phyloP scores from a whole-genome alignment of 1,140 invertebrate species.

The Pogonus chalceus region DNA sequence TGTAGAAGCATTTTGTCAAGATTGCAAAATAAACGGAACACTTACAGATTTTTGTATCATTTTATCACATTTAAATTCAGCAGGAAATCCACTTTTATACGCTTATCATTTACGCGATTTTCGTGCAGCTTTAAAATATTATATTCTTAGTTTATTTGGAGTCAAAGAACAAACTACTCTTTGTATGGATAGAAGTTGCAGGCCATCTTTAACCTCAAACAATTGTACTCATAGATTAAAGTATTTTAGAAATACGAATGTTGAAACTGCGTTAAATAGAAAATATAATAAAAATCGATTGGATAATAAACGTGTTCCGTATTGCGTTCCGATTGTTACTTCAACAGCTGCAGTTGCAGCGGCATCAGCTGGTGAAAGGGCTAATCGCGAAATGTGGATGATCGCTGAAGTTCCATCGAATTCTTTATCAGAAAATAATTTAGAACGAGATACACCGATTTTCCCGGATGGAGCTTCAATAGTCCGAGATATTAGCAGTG shows the following conservation, averaged over 20 bases:
- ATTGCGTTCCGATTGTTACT: not conserved
- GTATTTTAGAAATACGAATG: conserved; percentile 24
- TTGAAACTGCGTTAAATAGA: not conserved
- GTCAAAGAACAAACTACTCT: conserved; percentile 17
- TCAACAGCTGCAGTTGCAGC: not conserved
- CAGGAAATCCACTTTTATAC: conserved; percentile 78
- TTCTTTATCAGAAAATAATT: not conserved
- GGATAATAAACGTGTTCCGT: not conserved
- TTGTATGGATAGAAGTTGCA: conserved; percentile 18
- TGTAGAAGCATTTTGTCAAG: conserved; percentile 65
- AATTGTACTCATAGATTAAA: conserved; percentile 30
- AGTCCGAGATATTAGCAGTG: not conserved
- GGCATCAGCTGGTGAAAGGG: not conserved
- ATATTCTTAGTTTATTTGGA: conserved; percentile 47
- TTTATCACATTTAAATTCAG: conserved; percentile 80
- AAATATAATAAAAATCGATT: too few relatives aligned
- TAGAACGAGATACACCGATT: not conserved
- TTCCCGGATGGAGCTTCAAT: not conserved
- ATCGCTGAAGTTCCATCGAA: conserved; percentile 5
- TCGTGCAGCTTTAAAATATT: conserved; percentile 57
- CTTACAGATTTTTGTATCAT: conserved; percentile 77
- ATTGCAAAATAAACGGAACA: conserved; percentile 52
- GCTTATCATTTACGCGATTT: conserved; percentile 85
- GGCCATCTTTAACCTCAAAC: not conserved
- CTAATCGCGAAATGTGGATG: conserved; percentile 6